These are phyloP conservation scores for Ciconia maguari DNA, from an alignment of 2,113 vertebrate genomes.

Conservation along the genomic window DNA sequence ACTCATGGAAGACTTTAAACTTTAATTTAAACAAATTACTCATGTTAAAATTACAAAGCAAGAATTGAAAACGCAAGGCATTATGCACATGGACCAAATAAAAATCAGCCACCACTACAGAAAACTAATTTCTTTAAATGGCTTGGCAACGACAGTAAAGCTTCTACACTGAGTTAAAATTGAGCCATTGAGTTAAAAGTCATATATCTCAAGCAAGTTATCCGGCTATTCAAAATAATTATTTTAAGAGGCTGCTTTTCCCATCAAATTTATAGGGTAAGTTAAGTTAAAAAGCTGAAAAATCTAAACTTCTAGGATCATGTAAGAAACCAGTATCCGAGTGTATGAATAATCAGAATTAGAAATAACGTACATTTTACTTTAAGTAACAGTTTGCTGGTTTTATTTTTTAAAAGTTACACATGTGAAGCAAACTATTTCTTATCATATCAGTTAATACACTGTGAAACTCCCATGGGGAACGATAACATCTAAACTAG, in stretches of 20 bases:
- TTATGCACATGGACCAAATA: neutral
- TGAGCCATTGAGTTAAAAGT: neutral
- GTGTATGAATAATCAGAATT: neutral
- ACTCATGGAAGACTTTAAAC: neutral
- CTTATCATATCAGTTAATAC: neutral
- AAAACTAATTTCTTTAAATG: neutral
- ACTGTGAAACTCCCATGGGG: neutral
- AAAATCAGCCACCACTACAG: neutral
- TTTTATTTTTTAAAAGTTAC: neutral
- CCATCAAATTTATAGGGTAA: neutral
- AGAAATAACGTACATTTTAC: neutral
- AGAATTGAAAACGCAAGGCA: neutral
- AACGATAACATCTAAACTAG: neutral
- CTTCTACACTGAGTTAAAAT: neutral
- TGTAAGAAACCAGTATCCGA: fast-evolving
- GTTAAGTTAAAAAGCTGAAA: neutral
- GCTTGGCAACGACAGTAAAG: neutral
- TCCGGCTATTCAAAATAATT: neutral
- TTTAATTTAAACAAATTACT: neutral
- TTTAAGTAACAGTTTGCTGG: neutral
- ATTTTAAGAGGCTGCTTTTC: neutral
- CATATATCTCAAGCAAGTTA: neutral
- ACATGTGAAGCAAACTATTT: neutral
- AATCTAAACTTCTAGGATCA: neutral
- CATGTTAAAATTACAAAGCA: neutral